phyloP scores from a whole-genome alignment of 30 jellyfish, hydroid and myxozoan genomes.

The Mastigias papua region DNA sequence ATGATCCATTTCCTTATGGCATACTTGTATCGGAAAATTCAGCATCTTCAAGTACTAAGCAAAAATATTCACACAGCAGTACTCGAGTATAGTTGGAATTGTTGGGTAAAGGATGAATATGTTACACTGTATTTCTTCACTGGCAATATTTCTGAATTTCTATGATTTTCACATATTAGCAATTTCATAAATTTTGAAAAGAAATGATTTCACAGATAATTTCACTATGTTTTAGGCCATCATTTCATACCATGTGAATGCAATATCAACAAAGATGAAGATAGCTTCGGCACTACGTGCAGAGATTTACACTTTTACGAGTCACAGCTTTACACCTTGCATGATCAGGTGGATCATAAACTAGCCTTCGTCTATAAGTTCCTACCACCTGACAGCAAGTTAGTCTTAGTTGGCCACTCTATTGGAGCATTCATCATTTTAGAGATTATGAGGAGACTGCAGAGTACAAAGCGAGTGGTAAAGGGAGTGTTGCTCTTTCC shows the following conservation, averaged over 20 bases:
- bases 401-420: slow-evolving; percentile 77
- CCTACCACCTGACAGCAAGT: slow-evolving; percentile 28
- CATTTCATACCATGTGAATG: slow-evolving; percentile 58
- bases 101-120: too few species aligned
- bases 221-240: slow-evolving; percentile 55
- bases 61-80: too few species aligned
- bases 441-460: slow-evolving; percentile 49
- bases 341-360: slow-evolving; percentile 69
- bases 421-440: slow-evolving; percentile 71
- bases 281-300: not conserved
- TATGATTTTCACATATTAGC: too few species aligned
- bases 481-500: slow-evolving; percentile 69
- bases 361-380: slow-evolving; percentile 48
- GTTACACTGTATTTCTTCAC: too few species aligned
- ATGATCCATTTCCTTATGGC: too few species aligned
- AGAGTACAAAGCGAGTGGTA: slow-evolving; percentile 17
- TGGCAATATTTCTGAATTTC: too few species aligned
- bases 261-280: not conserved
- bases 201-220: not conserved
- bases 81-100: too few species aligned
- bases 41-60: too few species aligned
- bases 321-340: slow-evolving; percentile 34
- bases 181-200: too few species aligned
- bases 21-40: too few species aligned
- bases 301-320: slow-evolving; percentile 1